Evolutionary conservation across 2,888 invertebrate species (phyloP).

Genomic region (Deilephila porcellus): DNA sequence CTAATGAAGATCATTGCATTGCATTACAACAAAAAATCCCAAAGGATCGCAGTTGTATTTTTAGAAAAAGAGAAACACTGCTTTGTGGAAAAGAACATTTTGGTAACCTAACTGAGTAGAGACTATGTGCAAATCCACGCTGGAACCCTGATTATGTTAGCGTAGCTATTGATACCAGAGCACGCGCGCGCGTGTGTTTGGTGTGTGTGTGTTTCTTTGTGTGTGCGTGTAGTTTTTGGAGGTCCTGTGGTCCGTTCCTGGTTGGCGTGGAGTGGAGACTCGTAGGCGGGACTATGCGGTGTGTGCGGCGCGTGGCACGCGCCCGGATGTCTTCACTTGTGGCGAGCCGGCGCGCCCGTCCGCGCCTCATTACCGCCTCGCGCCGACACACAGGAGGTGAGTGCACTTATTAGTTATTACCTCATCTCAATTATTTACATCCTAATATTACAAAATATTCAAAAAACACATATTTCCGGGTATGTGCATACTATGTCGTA

Average conservation of each 20-base stretch:
- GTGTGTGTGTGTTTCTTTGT: not conserved
- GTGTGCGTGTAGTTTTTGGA: not conserved
- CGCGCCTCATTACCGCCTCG: conserved; percentile 34
- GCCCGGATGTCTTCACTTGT: conserved; percentile 36
- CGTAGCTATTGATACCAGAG: too few relatives aligned
- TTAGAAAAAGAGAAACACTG: not conserved
- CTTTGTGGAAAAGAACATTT: too few relatives aligned
- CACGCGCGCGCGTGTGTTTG: too few relatives aligned
- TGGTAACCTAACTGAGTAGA: too few relatives aligned
- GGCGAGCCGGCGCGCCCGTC: conserved; percentile 21
- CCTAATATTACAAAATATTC: not conserved
- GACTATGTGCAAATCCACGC: too few relatives aligned
- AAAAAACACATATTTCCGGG: not conserved
- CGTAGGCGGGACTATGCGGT: conserved; percentile 32
- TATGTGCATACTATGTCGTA: not conserved
- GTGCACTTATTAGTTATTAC: conserved; percentile 34
- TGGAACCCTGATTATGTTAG: too few relatives aligned
- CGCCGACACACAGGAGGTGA: conserved; percentile 33
- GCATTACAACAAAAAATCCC: not conserved
- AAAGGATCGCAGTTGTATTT: not conserved
- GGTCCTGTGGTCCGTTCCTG: conserved; percentile 11
- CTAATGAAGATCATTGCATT: not conserved
- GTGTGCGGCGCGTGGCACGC: conserved; percentile 38
- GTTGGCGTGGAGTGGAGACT: conserved; percentile 1
- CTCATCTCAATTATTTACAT: not conserved